Conservation (phyloP, 2,113 vertebrate genomes). For the Canis aureus region DNA sequence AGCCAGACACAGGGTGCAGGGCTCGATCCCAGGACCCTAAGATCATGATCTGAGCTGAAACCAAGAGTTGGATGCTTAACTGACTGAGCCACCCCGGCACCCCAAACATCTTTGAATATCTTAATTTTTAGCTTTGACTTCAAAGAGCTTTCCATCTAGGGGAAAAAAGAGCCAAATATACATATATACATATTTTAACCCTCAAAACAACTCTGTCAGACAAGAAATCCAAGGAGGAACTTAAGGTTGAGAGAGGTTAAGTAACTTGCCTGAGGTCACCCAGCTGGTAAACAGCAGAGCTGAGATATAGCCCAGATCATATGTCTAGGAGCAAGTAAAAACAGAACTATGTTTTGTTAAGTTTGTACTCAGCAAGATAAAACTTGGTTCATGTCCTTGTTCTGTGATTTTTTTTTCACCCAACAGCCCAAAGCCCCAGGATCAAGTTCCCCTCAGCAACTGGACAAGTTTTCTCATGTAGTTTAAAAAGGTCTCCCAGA, state of each 20-base stretch:
- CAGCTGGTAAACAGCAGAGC: constrained; percentile 33
- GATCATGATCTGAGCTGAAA: neutral
- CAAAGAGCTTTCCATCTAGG: constrained; percentile 37
- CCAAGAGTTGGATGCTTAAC: neutral
- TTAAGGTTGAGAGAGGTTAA: constrained; percentile 56
- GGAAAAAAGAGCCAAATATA: neutral
- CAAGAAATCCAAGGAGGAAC: constrained; percentile 66
- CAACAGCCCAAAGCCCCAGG: neutral
- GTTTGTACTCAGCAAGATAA: constrained; percentile 13
- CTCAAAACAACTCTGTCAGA: constrained; percentile 38
- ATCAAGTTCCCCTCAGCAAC: constrained; percentile 55
- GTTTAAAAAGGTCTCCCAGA: constrained; percentile 21
- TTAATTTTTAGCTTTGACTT: constrained; percentile 13
- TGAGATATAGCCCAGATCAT: constrained; percentile 62
- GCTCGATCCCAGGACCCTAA: neutral
- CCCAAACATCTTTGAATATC: neutral
- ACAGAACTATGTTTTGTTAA: constrained; percentile 39
- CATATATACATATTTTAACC: neutral
- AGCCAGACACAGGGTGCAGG: neutral
- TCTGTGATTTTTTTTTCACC: constrained; percentile 39
- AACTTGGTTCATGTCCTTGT: constrained; percentile 24
- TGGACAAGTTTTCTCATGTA: neutral
- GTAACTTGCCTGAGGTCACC: constrained; percentile 39
- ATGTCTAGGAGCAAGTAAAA: constrained; percentile 54
- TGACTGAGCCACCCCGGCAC: neutral